A percentile compares a stretch with the other conserved stretches of the same genome.
Evolutionary conservation across 2,888 invertebrate genomes (phyloP).

Genomic region (Smittia aterrima): DNA sequence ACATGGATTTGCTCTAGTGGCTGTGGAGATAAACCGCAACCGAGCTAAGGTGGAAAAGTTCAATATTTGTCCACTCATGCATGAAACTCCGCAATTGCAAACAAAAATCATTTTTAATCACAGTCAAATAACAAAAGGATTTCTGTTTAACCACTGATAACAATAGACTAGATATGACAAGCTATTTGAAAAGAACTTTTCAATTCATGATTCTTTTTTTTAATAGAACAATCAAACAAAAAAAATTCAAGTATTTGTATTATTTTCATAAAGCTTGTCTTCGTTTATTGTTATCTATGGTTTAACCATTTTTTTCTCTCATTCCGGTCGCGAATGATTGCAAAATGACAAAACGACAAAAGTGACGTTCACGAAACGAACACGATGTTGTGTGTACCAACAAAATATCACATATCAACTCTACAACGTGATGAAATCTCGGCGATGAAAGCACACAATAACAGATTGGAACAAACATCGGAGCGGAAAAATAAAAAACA

Average conservation of each 20-base stretch:
- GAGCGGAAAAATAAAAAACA: background rate
- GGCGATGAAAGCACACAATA: background rate
- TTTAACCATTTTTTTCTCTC: too few relatives aligned
- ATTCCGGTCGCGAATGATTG: background rate
- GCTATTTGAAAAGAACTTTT: too few relatives aligned
- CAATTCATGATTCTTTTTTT: too few relatives aligned
- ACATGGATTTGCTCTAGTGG: too few relatives aligned
- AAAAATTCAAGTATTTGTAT: too few relatives aligned
- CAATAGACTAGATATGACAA: too few relatives aligned
- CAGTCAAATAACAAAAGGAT: background rate
- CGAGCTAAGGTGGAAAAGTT: background rate
- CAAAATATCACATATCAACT: background rate
- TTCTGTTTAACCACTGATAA: too few relatives aligned
- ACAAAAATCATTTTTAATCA: conserved; percentile 4
- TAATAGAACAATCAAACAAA: too few relatives aligned
- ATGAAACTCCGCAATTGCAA: background rate
- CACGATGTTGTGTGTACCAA: background rate
- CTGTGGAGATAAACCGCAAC: background rate
- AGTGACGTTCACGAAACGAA: background rate
- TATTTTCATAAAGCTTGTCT: too few relatives aligned
- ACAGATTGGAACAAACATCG: background rate
- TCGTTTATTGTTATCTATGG: too few relatives aligned
- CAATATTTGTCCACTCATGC: background rate
- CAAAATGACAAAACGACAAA: background rate
- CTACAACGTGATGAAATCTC: conserved; percentile 28